phyloP scores from a whole-genome alignment of 2,113 vertebrate genomes.

The Rhineura floridana region DNA sequence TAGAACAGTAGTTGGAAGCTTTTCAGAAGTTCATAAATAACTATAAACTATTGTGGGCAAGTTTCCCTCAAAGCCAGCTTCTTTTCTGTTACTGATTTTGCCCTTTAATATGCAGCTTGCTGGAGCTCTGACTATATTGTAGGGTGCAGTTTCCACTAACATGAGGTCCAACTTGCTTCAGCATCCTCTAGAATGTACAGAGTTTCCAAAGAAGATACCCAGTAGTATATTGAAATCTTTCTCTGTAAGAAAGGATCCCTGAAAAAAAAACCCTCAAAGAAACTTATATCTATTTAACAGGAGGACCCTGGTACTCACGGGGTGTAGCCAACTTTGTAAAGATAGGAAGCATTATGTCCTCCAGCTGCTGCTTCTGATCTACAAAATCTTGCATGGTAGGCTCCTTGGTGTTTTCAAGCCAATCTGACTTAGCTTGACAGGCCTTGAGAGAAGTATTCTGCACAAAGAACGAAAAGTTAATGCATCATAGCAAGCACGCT shows the following conservation, averaged over 20 bases:
- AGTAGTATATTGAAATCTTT: not conserved
- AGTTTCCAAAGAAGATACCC: not conserved
- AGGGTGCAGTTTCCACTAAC: not conserved
- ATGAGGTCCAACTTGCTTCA: not conserved
- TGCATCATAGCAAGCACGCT: not conserved
- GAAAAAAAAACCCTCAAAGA: not conserved
- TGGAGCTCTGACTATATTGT: not conserved
- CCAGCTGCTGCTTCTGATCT: conserved; percentile 75
- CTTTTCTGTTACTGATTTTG: not conserved
- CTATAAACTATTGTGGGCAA: not conserved
- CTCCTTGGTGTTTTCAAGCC: conserved; percentile 73
- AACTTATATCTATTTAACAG: not conserved
- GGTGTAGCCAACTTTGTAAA: conserved; percentile 69
- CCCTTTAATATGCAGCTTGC: not conserved
- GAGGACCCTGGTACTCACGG: conserved; percentile 64
- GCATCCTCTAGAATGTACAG: not conserved
- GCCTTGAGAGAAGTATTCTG: conserved; percentile 68
- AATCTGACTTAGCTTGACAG: conserved; percentile 74
- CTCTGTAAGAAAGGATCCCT: not conserved
- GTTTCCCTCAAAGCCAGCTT: not conserved
- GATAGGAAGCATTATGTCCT: conserved; percentile 70
- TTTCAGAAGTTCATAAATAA: no score
- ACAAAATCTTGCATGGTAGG: conserved; percentile 71
- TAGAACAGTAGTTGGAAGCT: not conserved
- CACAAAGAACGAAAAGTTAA: conserved; percentile 8